Evolutionary conservation across 2,113 vertebrate species (phyloP).

Genomic region (Cervus canadensis): DNA sequence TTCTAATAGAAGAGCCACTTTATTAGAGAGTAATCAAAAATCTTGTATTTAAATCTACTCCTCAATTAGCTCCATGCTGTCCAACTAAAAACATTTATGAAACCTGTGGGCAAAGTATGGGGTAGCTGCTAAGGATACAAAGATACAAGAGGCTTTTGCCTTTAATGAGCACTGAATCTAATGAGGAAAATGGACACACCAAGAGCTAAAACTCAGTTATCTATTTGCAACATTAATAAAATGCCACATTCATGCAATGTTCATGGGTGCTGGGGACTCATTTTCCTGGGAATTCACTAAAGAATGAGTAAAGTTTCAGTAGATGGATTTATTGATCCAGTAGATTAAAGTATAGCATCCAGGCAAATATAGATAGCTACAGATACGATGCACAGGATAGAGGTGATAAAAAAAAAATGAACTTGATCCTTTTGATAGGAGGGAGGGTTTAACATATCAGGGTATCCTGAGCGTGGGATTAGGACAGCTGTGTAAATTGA

Average conservation of each 20-base stretch:
- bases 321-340: not conserved
- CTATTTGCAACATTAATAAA: not conserved
- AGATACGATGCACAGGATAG: not conserved
- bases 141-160: not conserved
- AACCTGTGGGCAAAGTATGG: not conserved
- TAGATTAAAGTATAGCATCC: not conserved
- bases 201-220: not conserved
- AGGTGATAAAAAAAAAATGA: not conserved
- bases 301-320: not conserved
- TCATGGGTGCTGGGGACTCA: not conserved
- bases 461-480: not conserved
- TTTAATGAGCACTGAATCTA: not conserved
- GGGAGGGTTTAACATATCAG: not conserved
- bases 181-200: not conserved
- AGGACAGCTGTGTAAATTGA: not conserved
- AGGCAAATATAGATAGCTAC: not conserved
- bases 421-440: not conserved
- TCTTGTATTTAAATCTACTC: not conserved
- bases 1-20: not conserved
- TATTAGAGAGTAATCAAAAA: not conserved
- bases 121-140: not conserved
- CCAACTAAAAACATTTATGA: not conserved
- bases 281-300: not conserved
- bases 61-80: not conserved
- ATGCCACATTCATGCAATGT: not conserved